Conservation (phyloP, 2,113 vertebrate species). For the Hylia prasina region DNA sequence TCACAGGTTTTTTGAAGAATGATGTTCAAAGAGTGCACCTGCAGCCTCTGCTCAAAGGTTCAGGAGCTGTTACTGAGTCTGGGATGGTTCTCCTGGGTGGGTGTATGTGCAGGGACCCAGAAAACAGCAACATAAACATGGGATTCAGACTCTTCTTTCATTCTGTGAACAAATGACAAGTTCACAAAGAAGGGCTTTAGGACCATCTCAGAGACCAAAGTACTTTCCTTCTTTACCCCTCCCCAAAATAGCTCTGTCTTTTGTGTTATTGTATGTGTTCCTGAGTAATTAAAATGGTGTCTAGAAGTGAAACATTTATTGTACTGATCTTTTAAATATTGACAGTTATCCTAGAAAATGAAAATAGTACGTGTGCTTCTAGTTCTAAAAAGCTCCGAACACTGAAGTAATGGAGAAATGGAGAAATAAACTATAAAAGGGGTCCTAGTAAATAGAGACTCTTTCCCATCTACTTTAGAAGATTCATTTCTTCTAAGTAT, state of each 20-base stretch:
- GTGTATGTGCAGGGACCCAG: fast-evolving
- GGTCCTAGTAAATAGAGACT: not conserved
- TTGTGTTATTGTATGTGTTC: not conserved
- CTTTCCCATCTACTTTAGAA: not conserved
- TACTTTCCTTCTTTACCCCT: not conserved
- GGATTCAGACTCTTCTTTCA: not conserved
- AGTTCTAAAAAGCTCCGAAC: not conserved
- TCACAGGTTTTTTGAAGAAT: not conserved
- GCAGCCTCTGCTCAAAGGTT: not conserved
- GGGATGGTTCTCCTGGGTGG: not conserved
- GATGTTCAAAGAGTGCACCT: not conserved
- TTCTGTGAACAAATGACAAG: not conserved
- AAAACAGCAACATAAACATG: fast-evolving
- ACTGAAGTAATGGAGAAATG: not conserved
- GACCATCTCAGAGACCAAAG: not conserved
- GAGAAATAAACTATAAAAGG: not conserved
- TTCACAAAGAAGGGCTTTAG: not conserved
- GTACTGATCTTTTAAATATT: not conserved
- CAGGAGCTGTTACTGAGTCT: not conserved
- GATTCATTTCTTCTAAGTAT: not conserved
- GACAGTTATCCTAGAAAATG: not conserved
- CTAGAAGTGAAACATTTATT: not conserved
- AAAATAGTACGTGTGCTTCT: not conserved
- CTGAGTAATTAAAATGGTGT: not conserved
- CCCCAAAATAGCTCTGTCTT: not conserved